phyloP scores from a whole-genome alignment of 2,888 invertebrate genomes.

The Chrysolina oricalcia region DNA sequence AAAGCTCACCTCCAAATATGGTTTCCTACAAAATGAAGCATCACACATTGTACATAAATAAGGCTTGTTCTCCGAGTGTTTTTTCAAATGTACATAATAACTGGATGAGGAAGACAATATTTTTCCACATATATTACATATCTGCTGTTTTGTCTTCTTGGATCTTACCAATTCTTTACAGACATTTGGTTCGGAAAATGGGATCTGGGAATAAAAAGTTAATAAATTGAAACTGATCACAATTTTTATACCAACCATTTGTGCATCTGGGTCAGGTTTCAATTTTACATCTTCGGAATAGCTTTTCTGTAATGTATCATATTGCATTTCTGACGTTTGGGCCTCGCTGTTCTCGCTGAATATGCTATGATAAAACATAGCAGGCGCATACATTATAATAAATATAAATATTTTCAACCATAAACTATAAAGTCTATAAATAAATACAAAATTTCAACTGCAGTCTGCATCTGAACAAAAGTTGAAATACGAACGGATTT shows the following conservation, averaged over 20 bases:
- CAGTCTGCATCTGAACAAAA: too few relatives aligned
- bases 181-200: constrained; percentile 27
- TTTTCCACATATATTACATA: constrained; percentile 86
- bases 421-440: neutral
- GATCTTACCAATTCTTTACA: constrained; percentile 50
- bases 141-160: constrained; percentile 81
- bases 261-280: constrained; percentile 5
- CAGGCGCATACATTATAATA: constrained; percentile 37
- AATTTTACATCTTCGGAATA: neutral
- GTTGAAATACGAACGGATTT: too few relatives aligned
- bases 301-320: constrained; percentile 11
- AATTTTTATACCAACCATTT: neutral
- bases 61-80: constrained; percentile 86
- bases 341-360: constrained; percentile 36
- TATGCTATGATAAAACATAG: constrained; percentile 52
- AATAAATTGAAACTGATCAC: neutral
- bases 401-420: too few relatives aligned
- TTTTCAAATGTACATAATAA: constrained; percentile 88
- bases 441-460: neutral
- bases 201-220: constrained; percentile 27
- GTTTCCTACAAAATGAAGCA: constrained; percentile 86
- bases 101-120: constrained; percentile 84
- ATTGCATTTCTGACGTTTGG: constrained; percentile 24
- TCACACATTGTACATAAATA: constrained; percentile 86
- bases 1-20: constrained; percentile 80